Evolutionary conservation across 2,888 invertebrate genomes (phyloP), one percentile per base, ranked within the genome.

Genomic region (Acleris literana): DNA sequence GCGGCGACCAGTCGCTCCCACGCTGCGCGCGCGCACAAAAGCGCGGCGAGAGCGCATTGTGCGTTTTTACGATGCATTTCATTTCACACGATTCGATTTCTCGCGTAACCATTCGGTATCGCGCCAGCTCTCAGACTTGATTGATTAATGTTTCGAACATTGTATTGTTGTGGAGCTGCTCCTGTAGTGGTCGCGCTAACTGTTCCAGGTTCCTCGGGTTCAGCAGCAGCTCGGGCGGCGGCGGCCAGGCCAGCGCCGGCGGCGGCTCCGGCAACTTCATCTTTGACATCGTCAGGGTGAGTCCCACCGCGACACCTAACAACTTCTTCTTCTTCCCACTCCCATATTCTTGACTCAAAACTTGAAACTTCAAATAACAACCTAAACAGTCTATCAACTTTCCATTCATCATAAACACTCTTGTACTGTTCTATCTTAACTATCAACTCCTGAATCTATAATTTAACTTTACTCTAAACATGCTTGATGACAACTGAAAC

Each of bases 231-330:
- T 91, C 92, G 66, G 3, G 22, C 22, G 87, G 84, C 20, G 90
- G 86, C 61, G 88, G 88, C 29, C 90, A 91, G 66, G 87, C 84
- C 20, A 89, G 86, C 63, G 88, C 88, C 69, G 93, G 93, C 56
- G 96, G 95, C 72, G 97, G 96, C 63, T 97, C 97, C 59, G 97
- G 97, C 70, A 97, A 97, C 93, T 97, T 97, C 94, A 93, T 97
- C 74, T 97, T 97, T 88, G 97, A 97, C 88, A 95, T 97, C 84
- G 96, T 97, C 86, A 94, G 97, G 94, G 97, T 97, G 93, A 96
- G 96, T 94, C 58, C 44, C n/a, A 17, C 2, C 76, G 56, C 17
- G 7, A 5, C 25, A 51, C 20, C 57, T 52, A 29, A 5, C 20
- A 43, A 9, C 48, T 16, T 56, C 16, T 61, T 57, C 55, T 22